Evolutionary conservation across 2,888 invertebrate genomes (phyloP).

Genomic region (Notodonta ziczac): DNA sequence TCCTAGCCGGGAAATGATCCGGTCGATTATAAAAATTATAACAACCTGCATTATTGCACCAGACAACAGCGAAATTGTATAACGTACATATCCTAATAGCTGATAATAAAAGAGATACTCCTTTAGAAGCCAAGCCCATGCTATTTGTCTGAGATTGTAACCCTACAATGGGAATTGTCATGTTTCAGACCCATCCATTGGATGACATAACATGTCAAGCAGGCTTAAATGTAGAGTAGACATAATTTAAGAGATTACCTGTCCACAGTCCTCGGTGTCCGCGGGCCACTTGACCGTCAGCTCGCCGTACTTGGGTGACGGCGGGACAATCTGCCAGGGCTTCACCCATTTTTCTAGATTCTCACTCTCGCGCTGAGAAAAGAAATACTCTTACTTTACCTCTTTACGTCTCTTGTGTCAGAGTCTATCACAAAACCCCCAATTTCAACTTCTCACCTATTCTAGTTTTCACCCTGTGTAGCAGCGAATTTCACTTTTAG

Average conservation of each 20-base stretch:
- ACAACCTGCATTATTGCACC: no score
- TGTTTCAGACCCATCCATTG: background rate
- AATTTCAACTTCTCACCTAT: no score
- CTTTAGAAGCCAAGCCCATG: background rate
- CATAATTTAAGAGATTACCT: conserved; percentile 71
- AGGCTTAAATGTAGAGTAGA: no score
- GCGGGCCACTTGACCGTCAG: conserved; percentile 88
- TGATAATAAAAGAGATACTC: no score
- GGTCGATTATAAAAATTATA: no score
- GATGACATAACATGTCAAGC: no score
- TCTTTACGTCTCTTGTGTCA: background rate
- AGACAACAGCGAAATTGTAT: no score
- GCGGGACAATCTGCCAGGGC: conserved; percentile 92
- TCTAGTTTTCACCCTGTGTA: no score
- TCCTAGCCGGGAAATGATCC: no score
- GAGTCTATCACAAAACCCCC: background rate
- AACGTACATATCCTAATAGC: no score
- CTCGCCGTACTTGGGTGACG: conserved; percentile 83
- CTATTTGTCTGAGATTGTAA: no score
- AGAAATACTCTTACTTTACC: conserved; percentile 2
- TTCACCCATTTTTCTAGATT: conserved; percentile 84
- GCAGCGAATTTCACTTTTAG: no score
- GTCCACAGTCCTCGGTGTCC: conserved; percentile 93
- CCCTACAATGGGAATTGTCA: background rate
- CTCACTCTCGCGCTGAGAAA: conserved; percentile 52